Conservation (phyloP, 2,888 invertebrate genomes). For the Leptarthrus brevirostris region DNA sequence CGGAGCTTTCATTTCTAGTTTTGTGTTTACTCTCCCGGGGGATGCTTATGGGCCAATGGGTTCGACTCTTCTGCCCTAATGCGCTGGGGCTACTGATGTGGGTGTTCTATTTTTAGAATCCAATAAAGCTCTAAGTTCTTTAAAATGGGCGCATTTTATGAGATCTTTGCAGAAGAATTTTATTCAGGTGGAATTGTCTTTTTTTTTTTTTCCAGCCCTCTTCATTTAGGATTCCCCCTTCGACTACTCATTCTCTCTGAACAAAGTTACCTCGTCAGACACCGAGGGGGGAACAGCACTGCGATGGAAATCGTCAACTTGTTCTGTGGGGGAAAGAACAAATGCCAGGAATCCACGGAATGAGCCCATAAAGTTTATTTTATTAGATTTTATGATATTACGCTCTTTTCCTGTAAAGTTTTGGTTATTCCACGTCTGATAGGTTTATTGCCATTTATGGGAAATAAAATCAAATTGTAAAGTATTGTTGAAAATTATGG, state of each 20-base stretch:
- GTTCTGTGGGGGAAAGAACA: no score
- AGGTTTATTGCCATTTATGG: no score
- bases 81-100: neutral
- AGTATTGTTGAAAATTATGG: no score
- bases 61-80: no score
- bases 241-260: no score
- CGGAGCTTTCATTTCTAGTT: neutral
- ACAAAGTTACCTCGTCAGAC: no score
- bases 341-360: no score
- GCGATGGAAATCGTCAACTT: no score
- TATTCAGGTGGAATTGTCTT: constrained; percentile 33
- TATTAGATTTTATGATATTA: neutral
- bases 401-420: neutral
- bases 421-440: no score
- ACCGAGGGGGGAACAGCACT: no score
- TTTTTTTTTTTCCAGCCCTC: constrained; percentile 3
- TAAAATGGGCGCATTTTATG: constrained; percentile 10
- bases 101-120: constrained; percentile 34
- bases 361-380: constrained; percentile 10
- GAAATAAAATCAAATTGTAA: no score
- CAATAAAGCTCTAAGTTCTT: constrained; percentile 18
- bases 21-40: neutral
- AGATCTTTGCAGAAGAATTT: constrained; percentile 10
- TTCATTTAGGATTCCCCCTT: no score
- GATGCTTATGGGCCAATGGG: neutral